Percentiles rank a stretch among this genome's conserved stretches.
These are phyloP conservation scores for Drosophila anomelani DNA, from an alignment of 2,888 invertebrate species.

Conservation along the genomic window DNA sequence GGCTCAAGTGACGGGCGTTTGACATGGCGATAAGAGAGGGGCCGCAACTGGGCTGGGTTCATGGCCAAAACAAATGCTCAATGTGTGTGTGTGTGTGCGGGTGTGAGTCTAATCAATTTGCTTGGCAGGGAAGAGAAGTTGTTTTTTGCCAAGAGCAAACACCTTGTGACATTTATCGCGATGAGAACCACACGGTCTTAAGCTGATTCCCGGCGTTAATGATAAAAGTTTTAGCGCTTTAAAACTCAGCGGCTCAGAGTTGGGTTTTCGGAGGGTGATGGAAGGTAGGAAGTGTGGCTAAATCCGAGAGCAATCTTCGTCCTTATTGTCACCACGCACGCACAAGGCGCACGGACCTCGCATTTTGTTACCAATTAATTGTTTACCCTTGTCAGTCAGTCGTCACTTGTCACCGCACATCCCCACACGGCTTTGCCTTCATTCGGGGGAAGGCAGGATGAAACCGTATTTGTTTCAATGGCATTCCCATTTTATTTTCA, in stretches of 20 bases:
- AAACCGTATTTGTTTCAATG: conserved; percentile 22
- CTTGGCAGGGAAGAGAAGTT: conserved; percentile 33
- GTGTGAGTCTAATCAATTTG: conserved; percentile 65
- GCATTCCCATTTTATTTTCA: conserved; percentile 33
- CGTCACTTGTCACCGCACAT: conserved; percentile 24
- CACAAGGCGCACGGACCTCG: conserved; percentile 16
- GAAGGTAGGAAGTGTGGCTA: not conserved
- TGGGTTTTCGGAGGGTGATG: not conserved
- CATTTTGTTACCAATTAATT: conserved; percentile 71
- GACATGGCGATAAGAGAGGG: not conserved
- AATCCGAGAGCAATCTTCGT: conserved; percentile 19
- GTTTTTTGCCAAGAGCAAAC: conserved; percentile 40
- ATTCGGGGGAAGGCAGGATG: not conserved
- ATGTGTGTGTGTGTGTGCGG: conserved; percentile 10
- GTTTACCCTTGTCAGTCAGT: conserved; percentile 75
- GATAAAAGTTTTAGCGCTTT: conserved; percentile 65
- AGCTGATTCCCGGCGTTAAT: conserved; percentile 75
- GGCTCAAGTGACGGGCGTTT: conserved; percentile 57
- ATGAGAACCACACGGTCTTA: conserved; percentile 47
- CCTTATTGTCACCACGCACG: conserved; percentile 17
- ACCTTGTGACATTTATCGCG: conserved; percentile 74
- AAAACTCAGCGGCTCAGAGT: conserved; percentile 17
- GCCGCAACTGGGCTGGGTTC: conserved; percentile 24
- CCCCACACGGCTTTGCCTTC: not conserved
- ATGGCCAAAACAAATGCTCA: conserved; percentile 42